These are phyloP conservation scores for Carettochelys insculpta DNA, from an alignment of 2,113 vertebrate genomes.

Conservation along the genomic window DNA sequence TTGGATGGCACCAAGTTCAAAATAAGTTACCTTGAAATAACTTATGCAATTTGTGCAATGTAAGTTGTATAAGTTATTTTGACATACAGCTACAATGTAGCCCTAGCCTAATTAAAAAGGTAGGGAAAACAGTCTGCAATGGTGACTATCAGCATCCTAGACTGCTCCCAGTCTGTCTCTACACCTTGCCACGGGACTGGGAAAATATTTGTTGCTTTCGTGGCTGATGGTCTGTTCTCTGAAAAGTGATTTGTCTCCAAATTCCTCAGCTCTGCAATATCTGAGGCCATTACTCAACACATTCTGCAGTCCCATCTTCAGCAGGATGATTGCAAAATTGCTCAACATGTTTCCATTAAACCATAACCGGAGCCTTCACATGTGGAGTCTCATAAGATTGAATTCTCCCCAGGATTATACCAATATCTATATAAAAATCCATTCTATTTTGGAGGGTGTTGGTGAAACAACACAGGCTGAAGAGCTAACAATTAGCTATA, in stretches of 20 bases:
- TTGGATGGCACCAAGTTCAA: no score
- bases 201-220: not conserved
- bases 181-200: no score
- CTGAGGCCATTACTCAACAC: no score
- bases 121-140: not conserved
- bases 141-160: not conserved
- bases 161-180: not conserved
- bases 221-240: rapidly evolving
- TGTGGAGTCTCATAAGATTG: not conserved
- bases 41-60: no score
- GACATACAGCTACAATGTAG: no score
- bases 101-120: no score
- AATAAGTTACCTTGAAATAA: no score
- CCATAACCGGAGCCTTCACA: not conserved
- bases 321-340: not conserved
- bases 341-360: not conserved
- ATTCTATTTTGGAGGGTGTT: not conserved
- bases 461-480: not conserved
- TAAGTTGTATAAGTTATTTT: no score
- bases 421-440: rapidly evolving
- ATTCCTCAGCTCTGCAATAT: rapidly evolving
- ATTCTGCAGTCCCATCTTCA: not conserved
- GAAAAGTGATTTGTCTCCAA: not conserved
- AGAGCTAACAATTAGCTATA: not conserved
- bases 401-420: not conserved